Conservation (phyloP, 2,113 vertebrate genomes). For the Anolis sagrei region DNA sequence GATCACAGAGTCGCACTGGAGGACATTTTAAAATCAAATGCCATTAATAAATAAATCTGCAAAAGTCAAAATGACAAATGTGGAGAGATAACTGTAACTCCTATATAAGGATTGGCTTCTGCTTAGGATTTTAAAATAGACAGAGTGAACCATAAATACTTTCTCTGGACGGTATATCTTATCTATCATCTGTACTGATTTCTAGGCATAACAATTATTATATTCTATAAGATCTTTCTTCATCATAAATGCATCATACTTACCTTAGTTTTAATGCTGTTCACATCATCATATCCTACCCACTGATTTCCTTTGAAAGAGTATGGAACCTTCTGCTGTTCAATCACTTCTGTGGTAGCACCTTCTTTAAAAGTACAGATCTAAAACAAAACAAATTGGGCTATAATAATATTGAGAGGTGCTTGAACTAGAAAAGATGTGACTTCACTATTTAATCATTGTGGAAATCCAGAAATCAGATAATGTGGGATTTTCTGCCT, state of each 20-base stretch:
- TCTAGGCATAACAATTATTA: not conserved
- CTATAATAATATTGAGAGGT: not conserved
- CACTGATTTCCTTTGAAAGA: slow-evolving; percentile 75
- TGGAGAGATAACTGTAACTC: not conserved
- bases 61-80: too few species aligned
- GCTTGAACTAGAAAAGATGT: not conserved
- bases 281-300: slow-evolving; percentile 79
- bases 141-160: not conserved
- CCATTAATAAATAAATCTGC: too few species aligned
- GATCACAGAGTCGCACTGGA: too few species aligned
- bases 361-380: slow-evolving; percentile 73
- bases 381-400: slow-evolving; percentile 54
- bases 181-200: not conserved
- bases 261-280: slow-evolving; percentile 67
- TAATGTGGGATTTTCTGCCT: too few species aligned
- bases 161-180: not conserved
- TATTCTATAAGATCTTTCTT: not conserved
- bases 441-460: not conserved
- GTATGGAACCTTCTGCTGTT: slow-evolving; percentile 80
- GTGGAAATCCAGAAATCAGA: too few species aligned
- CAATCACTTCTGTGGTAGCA: slow-evolving; percentile 66
- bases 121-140: not conserved
- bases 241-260: not conserved
- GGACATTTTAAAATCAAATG: too few species aligned
- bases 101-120: not conserved